Percentiles rank a stretch among this genome's conserved stretches.
These are phyloP conservation scores for Agonum fuliginosum DNA, from an alignment of 2,888 invertebrate species.

Conservation along the genomic window DNA sequence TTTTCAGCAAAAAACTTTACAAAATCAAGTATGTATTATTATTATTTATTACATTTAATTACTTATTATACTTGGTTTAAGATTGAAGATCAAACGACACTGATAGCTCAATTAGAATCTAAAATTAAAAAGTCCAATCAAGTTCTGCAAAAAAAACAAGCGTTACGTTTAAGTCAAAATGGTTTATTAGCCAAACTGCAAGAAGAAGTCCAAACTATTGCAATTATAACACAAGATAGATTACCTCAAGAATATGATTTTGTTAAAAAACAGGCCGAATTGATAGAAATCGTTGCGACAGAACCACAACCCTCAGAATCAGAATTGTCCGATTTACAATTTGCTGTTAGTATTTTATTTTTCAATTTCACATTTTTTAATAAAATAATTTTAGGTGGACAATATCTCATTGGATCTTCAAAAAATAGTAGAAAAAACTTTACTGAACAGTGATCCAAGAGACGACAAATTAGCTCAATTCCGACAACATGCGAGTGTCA, in stretches of 20 bases:
- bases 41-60: not conserved
- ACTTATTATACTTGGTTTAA: not conserved
- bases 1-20: slow-evolving; percentile 64
- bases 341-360: slow-evolving; percentile 3
- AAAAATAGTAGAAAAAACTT: slow-evolving; percentile 81
- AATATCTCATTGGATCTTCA: slow-evolving; percentile 79
- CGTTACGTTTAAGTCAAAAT: slow-evolving; percentile 63
- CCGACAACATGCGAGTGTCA: slow-evolving; percentile 88
- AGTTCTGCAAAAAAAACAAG: slow-evolving; percentile 47
- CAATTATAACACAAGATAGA: slow-evolving; percentile 77
- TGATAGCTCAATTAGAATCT: slow-evolving; percentile 41
- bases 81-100: slow-evolving; percentile 43
- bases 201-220: slow-evolving; percentile 73
- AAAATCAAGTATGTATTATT: slow-evolving; percentile 62
- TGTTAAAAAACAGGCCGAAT: slow-evolving; percentile 80
- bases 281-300: slow-evolving; percentile 81
- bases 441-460: slow-evolving; percentile 79
- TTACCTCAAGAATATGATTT: slow-evolving; percentile 82
- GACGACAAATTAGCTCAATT: slow-evolving; percentile 88
- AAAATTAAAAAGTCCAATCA: slow-evolving; percentile 40
- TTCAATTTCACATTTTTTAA: not conserved
- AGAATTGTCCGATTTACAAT: slow-evolving; percentile 59
- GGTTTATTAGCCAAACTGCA: slow-evolving; percentile 82
- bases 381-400: slow-evolving; percentile 73
- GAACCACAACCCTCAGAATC: slow-evolving; percentile 74